These are phyloP conservation scores for Hyperoodon ampullatus DNA, from an alignment of 2,113 vertebrate species.

Conservation along the genomic window DNA sequence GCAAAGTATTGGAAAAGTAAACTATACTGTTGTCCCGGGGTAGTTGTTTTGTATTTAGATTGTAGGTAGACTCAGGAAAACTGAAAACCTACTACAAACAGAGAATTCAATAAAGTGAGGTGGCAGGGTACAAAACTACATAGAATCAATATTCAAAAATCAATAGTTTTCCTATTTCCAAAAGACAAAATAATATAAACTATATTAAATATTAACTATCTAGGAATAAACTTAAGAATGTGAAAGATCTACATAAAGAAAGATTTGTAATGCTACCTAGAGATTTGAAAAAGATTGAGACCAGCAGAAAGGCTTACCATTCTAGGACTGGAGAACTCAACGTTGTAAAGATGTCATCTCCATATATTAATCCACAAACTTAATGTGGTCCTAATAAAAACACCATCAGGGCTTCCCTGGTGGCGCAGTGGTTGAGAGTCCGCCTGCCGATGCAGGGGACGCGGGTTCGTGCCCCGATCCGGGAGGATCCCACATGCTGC, in stretches of 20 bases:
- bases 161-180: conserved; percentile 20
- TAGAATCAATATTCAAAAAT: neutral
- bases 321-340: neutral
- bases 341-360: neutral
- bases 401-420: no score
- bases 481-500: no score
- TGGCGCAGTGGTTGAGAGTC: no score
- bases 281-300: neutral
- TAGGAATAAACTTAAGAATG: neutral
- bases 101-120: neutral
- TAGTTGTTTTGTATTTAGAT: conserved; percentile 26
- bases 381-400: conserved; percentile 11
- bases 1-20: neutral
- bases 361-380: neutral
- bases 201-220: neutral
- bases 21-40: neutral
- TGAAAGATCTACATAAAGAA: neutral
- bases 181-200: neutral
- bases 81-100: neutral
- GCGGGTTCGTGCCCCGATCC: no score
- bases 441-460: no score
- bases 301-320: neutral
- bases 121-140: neutral
- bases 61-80: conserved; percentile 8
- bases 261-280: neutral